phyloP scores from a whole-genome alignment of 2,888 invertebrate genomes.

The Nomada flava region DNA sequence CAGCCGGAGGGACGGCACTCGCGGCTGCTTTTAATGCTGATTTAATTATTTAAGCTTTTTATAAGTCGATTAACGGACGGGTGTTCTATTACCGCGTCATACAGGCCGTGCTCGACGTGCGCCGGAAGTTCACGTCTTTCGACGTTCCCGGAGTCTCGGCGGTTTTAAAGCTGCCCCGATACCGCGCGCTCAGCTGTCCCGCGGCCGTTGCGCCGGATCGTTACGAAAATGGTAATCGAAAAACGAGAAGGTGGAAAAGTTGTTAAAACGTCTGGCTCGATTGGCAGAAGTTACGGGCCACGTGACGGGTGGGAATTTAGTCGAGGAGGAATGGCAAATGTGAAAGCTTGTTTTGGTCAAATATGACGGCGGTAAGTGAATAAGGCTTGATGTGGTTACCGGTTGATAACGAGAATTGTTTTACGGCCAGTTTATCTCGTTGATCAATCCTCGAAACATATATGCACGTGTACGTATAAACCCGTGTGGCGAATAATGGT shows the following conservation, averaged over 20 bases:
- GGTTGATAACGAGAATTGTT: slow-evolving; percentile 13
- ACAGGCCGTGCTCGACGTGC: slow-evolving; percentile 8
- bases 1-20: slow-evolving; percentile 55
- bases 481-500: too few species aligned
- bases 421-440: neutral
- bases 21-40: slow-evolving; percentile 72
- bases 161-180: slow-evolving; percentile 3
- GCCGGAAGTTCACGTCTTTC: slow-evolving; percentile 53
- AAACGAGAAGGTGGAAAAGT: neutral
- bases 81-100: slow-evolving; percentile 35
- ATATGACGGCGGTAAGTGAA: neutral
- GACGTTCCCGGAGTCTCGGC: slow-evolving; percentile 23
- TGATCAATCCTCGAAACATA: too few species aligned
- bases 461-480: too few species aligned
- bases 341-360: neutral
- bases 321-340: slow-evolving; percentile 6
- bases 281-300: slow-evolving; percentile 15
- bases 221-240: slow-evolving; percentile 1
- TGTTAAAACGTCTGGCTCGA: slow-evolving; percentile 18
- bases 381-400: slow-evolving; percentile 2
- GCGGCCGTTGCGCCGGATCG: slow-evolving; percentile 1
- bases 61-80: slow-evolving; percentile 71
- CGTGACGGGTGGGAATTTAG: slow-evolving; percentile 21
- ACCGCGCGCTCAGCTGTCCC: neutral
- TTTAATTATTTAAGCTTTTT: slow-evolving; percentile 74